Evolutionary conservation across 2,113 vertebrate genomes (phyloP).

Genomic region (Stigmatopora nigra): DNA sequence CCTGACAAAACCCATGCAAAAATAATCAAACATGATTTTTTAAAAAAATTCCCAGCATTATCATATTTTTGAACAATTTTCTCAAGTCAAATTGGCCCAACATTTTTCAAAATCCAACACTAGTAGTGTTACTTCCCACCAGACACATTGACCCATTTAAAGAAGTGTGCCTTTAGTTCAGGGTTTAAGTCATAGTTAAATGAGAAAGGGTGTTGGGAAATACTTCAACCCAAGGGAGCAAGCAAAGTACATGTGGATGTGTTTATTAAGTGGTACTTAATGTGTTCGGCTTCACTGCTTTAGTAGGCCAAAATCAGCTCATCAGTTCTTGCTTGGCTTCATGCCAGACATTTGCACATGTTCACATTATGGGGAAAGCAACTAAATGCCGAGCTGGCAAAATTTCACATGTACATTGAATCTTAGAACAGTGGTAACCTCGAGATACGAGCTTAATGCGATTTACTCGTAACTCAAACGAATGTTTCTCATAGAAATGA

Average conservation of each 20-base stretch:
- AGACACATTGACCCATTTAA: neutral
- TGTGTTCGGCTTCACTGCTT: conserved; percentile 37
- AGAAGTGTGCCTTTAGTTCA: conserved; percentile 16
- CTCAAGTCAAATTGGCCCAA: neutral
- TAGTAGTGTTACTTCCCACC: neutral
- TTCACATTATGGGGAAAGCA: conserved; percentile 38
- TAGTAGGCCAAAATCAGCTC: conserved; percentile 34
- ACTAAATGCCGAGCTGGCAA: conserved; percentile 1
- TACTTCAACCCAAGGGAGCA: conserved; percentile 29
- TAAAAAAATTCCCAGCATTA: neutral
- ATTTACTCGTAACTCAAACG: no score
- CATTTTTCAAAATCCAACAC: neutral
- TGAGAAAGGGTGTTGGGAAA: conserved; percentile 20
- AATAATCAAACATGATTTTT: neutral
- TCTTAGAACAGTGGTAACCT: neutral
- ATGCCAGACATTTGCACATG: conserved; percentile 38
- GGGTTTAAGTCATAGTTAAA: conserved; percentile 23
- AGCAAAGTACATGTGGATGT: conserved; percentile 19
- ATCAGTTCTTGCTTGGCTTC: conserved; percentile 43
- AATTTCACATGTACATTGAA: neutral
- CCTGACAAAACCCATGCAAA: no score
- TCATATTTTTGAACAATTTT: neutral
- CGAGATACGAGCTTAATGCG: no score
- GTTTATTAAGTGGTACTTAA: conserved; percentile 26
- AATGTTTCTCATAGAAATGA: no score